phyloP scores from a whole-genome alignment of 2,113 vertebrate species.

The Gymnocephalus cernua region DNA sequence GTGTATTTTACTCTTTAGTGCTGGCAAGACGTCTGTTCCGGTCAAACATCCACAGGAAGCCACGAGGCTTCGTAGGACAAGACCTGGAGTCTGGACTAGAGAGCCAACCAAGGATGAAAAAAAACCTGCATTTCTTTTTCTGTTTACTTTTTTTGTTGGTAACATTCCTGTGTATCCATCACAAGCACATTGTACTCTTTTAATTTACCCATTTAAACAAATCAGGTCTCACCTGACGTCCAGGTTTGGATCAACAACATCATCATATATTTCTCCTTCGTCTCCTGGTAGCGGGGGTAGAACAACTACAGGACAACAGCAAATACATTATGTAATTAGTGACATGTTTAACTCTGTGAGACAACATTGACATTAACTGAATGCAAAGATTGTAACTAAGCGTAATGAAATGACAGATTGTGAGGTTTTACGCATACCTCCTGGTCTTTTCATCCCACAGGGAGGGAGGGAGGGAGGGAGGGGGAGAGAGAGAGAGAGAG shows the following conservation, averaged over 20 bases:
- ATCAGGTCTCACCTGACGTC: slow-evolving; percentile 81
- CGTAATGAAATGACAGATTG: neutral
- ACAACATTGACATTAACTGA: neutral
- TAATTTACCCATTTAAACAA: neutral
- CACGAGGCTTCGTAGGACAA: slow-evolving; percentile 82
- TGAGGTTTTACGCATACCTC: slow-evolving; percentile 81
- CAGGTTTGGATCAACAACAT: slow-evolving; percentile 84
- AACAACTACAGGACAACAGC: slow-evolving; percentile 74
- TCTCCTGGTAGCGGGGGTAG: slow-evolving; percentile 84
- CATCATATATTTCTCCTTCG: slow-evolving; percentile 91
- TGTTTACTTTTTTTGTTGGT: neutral
- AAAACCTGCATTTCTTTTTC: slow-evolving; percentile 25
- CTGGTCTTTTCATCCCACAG: slow-evolving; percentile 73
- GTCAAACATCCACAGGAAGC: slow-evolving; percentile 90
- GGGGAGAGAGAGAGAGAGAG: slow-evolving; percentile 65
- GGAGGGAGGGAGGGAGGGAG: slow-evolving; percentile 69
- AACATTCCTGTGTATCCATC: neutral
- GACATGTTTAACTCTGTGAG: neutral
- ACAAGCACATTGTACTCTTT: neutral
- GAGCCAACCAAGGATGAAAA: slow-evolving; percentile 60
- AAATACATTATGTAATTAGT: neutral
- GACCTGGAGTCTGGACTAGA: slow-evolving; percentile 84
- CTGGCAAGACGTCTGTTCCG: slow-evolving; percentile 88
- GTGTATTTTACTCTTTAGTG: slow-evolving; percentile 88
- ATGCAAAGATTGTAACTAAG: neutral